Base-by-base conservation (phyloP, 2,113 vertebrate species). In the Lagopus muta region DNA sequence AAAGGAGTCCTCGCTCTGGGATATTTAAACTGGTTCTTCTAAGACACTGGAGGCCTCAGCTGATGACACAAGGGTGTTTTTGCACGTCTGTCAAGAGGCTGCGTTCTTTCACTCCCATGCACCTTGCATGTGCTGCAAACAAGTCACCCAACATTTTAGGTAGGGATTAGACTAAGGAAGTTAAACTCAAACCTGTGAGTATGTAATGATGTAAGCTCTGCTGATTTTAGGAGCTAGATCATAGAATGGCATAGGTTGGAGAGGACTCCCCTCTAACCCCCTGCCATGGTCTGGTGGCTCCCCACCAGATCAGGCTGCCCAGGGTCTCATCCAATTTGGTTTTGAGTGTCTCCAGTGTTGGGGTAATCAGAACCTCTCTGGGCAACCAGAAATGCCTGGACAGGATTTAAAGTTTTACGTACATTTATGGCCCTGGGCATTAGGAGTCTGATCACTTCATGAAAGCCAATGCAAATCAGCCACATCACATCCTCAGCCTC, bases 81-180 rank as follows among this genome's bases (percentile, higher is more conserved):
- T 22, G 21, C 32, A 70, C 15, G 2, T n/a, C 22, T 25, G 9
- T 48, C 43, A 12, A 14, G 1, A 43, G 6, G 15, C 45, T 0
- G 0, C 43, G 30, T 22, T 73, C 47, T 73, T 40, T 55, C 30
- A 13, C 45, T 61, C 50, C 32, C 54, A 1, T 55, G 55, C 34
- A 18, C 6, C 0, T 6, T 11, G 34, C 4, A 0, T 4, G 10
- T 24, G 19, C 32, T 70, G 30, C 40, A 48, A 74, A 22, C 21
- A 34, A 82, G 11, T 8, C 34, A 69, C 12, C 10, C 14, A 16
- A 28, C 52, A 22, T 67, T 73, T 90, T 19, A 54, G 10, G 27
- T 1, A 27, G 30, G 55, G 32, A 64, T 74, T 67, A 62, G 48
- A 19, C 12, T 21, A 4, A 88, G 11, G 32, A 34, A 69, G 3